phyloP scores from a whole-genome alignment of 64 coral and sea anemone species.

The Actinia tenebrosa region DNA sequence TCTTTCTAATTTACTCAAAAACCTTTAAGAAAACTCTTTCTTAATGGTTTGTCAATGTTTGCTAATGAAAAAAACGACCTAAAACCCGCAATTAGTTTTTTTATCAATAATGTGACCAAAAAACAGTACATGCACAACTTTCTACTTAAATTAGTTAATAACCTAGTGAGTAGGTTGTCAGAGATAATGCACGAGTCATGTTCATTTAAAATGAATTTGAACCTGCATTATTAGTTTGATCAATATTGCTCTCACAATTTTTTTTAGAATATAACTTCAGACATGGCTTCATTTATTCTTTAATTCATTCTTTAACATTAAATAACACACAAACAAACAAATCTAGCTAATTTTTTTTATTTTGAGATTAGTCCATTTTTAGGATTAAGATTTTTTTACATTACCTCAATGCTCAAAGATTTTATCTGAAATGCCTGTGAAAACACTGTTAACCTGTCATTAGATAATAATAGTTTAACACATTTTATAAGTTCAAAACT shows the following conservation, averaged over 20 bases:
- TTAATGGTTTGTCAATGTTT: slow-evolving; percentile 4
- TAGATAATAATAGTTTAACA: no score
- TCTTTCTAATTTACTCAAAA: not conserved
- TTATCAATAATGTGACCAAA: not conserved
- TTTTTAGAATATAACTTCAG: no score
- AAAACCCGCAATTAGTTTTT: not conserved
- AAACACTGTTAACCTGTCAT: no score
- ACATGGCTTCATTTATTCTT: no score
- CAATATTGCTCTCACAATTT: not conserved
- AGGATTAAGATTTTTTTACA: no score
- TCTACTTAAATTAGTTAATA: not conserved
- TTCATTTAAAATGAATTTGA: not conserved
- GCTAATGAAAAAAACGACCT: not conserved
- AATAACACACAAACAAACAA: no score
- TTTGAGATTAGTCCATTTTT: no score
- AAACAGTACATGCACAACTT: not conserved
- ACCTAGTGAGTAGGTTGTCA: not conserved
- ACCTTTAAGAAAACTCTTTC: not conserved
- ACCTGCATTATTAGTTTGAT: not conserved
- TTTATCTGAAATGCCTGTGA: no score
- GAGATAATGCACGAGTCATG: not conserved
- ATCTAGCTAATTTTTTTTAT: no score
- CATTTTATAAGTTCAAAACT: no score
- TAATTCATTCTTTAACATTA: no score
- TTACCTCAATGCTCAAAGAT: no score